Evolutionary conservation across 1,140 invertebrate species (phyloP).

Genomic region (Achroia grisella): DNA sequence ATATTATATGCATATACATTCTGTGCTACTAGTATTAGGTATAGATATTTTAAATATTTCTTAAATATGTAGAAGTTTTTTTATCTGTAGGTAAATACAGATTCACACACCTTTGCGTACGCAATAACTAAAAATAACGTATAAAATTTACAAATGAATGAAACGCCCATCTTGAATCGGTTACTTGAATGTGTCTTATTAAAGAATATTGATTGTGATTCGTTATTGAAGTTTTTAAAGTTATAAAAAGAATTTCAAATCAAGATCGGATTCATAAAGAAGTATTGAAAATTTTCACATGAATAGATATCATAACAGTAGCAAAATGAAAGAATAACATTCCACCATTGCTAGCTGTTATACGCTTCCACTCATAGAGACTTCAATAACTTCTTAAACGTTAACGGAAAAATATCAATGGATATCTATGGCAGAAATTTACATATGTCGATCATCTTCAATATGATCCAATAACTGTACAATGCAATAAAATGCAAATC

Average conservation of each 20-base stretch:
- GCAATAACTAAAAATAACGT: too few relatives aligned
- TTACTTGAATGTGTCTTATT: too few relatives aligned
- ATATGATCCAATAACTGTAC: slow-evolving; percentile 56
- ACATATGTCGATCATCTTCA: slow-evolving; percentile 59
- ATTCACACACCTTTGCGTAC: too few relatives aligned
- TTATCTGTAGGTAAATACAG: too few relatives aligned
- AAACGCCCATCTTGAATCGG: too few relatives aligned
- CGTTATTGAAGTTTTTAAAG: slow-evolving; percentile 4
- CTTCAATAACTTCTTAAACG: slow-evolving; percentile 25
- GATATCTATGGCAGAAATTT: slow-evolving; percentile 39
- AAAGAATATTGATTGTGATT: too few relatives aligned
- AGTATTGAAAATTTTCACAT: slow-evolving; percentile 41
- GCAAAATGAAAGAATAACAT: slow-evolving; percentile 64
- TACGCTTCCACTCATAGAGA: slow-evolving; percentile 8
- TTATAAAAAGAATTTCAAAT: slow-evolving; percentile 24
- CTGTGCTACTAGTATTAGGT: too few relatives aligned
- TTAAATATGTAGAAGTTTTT: too few relatives aligned
- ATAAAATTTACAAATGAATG: too few relatives aligned
- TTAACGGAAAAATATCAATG: slow-evolving; percentile 28
- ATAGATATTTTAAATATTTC: too few relatives aligned
- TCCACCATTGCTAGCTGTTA: slow-evolving; percentile 19
- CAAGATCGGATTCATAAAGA: slow-evolving; percentile 26
- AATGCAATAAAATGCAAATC: slow-evolving; percentile 52
- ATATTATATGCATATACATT: too few relatives aligned
- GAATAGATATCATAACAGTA: slow-evolving; percentile 48